Conservation (phyloP, 1,140 invertebrate species). For the Grapholita molesta region DNA sequence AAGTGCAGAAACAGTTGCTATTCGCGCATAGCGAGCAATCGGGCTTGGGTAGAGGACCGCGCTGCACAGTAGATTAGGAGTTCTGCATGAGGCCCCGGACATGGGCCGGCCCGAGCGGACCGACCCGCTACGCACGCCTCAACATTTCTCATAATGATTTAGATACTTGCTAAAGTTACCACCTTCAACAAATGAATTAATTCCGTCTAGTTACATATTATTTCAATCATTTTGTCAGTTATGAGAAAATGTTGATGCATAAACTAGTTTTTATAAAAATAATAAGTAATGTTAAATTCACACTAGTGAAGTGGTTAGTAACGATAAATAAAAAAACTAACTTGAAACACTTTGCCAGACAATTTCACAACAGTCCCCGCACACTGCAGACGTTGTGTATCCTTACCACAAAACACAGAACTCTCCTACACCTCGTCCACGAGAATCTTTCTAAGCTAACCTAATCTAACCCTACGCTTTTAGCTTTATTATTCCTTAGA, state of each 20-base stretch:
- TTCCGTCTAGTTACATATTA: too few species aligned
- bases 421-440: background rate
- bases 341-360: background rate
- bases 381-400: background rate
- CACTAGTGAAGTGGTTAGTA: background rate
- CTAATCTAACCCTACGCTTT: background rate
- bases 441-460: background rate
- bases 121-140: conserved; percentile 29
- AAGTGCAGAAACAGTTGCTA: conserved; percentile 83
- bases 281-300: background rate
- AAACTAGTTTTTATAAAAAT: background rate
- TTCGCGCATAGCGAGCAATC: conserved; percentile 71
- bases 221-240: background rate
- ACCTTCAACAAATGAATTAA: too few species aligned
- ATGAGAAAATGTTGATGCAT: conserved; percentile 6
- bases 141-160: conserved; percentile 3
- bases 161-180: background rate
- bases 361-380: background rate
- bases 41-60: conserved; percentile 73
- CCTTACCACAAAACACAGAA: background rate
- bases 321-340: conserved; percentile 1
- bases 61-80: conserved; percentile 73
- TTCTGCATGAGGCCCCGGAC: conserved; percentile 71
- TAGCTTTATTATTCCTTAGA: background rate
- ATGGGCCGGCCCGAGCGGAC: conserved; percentile 45